Conservation (phyloP, 2,888 invertebrate species). For the Dexiosoma caninum region DNA sequence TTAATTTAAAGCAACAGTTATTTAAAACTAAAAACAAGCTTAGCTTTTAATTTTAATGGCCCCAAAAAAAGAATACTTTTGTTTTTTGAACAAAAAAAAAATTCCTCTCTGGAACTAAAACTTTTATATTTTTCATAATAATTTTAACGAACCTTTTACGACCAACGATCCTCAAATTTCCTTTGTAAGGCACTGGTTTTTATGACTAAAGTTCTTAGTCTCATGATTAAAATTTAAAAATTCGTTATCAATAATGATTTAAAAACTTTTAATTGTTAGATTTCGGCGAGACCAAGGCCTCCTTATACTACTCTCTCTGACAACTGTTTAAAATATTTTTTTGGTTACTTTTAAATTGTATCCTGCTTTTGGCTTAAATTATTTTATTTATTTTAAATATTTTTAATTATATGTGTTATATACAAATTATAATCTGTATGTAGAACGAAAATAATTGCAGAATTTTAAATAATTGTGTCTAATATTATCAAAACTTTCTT, state of each 20-base stretch:
- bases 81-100: conserved; percentile 13
- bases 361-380: conserved; percentile 22
- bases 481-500: conserved; percentile 58
- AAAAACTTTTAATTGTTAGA: too few species aligned
- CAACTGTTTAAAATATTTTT: too few species aligned
- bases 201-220: too few species aligned
- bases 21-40: conserved; percentile 57
- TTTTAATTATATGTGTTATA: conserved; percentile 41
- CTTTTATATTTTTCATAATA: not conserved
- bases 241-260: too few species aligned
- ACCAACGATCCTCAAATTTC: conserved; percentile 32
- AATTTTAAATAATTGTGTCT: conserved; percentile 49
- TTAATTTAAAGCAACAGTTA: conserved; percentile 43
- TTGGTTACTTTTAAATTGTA: too few species aligned
- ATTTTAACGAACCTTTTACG: conserved; percentile 24
- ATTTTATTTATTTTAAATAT: conserved; percentile 45
- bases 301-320: too few species aligned
- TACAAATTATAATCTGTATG: conserved; percentile 49
- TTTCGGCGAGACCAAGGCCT: too few species aligned
- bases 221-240: too few species aligned
- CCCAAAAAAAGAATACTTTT: conserved; percentile 5
- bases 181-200: too few species aligned
- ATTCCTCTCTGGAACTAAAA: not conserved
- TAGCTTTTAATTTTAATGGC: conserved; percentile 63
- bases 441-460: conserved; percentile 34